phyloP scores from a whole-genome alignment of 2,888 invertebrate species.

The Agriotes lineatus region DNA sequence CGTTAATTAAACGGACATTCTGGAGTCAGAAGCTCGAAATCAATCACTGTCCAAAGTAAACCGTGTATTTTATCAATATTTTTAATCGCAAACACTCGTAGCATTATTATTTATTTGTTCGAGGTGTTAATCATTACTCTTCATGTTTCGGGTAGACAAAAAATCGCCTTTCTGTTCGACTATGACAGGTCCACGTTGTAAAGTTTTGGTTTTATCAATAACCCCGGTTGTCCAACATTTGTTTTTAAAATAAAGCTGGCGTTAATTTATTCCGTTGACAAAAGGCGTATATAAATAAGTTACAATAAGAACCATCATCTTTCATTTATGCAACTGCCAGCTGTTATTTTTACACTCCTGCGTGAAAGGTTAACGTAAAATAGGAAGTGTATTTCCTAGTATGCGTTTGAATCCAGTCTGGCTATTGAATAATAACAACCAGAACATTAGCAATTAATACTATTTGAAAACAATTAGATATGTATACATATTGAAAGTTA shows the following conservation, averaged over 20 bases:
- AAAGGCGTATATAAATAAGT: conserved; percentile 36
- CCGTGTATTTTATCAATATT: conserved; percentile 59
- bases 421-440: too few species aligned
- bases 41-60: conserved; percentile 59
- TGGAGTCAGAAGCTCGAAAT: conserved; percentile 55
- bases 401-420: too few species aligned
- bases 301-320: conserved; percentile 15
- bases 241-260: conserved; percentile 51
- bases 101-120: conserved; percentile 58
- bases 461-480: too few species aligned
- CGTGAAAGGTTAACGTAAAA: too few species aligned
- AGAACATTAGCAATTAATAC: too few species aligned
- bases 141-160: conserved; percentile 49
- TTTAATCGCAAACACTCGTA: conserved; percentile 56
- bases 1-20: conserved; percentile 59
- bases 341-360: too few species aligned
- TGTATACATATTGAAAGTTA: too few species aligned
- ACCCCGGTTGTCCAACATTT: conserved; percentile 53
- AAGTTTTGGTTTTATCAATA: conserved; percentile 55
- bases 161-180: conserved; percentile 50
- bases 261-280: conserved; percentile 49
- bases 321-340: background rate
- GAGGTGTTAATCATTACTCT: conserved; percentile 53
- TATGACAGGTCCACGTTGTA: conserved; percentile 53
- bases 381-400: too few species aligned